A percentile compares a stretch with the other conserved stretches of the same genome.
Evolutionary conservation across 2,113 vertebrate genomes (phyloP).

Genomic region (Ammodytes marinus): DNA sequence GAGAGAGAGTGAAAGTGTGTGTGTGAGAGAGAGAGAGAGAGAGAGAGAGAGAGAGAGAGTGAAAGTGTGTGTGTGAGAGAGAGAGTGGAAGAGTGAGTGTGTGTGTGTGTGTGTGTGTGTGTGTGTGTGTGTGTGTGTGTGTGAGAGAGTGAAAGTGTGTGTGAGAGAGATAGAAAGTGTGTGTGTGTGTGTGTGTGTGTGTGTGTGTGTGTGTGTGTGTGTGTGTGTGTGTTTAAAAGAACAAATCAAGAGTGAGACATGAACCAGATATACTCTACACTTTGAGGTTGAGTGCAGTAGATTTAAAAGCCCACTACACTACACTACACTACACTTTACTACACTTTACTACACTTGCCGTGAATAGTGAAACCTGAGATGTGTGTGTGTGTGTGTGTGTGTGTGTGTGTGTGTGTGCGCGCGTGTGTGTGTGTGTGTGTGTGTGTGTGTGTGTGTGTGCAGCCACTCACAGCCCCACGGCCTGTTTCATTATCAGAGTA

Average conservation of each 20-base stretch:
- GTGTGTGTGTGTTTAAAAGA: slow-evolving; percentile 25
- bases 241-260: slow-evolving; percentile 26
- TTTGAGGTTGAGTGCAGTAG: slow-evolving; percentile 40
- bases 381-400: background rate
- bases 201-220: slow-evolving; percentile 32
- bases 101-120: too few relatives aligned
- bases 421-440: too few relatives aligned
- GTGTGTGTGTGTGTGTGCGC: too few relatives aligned
- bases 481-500: background rate
- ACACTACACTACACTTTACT: slow-evolving; percentile 37
- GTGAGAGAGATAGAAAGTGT: too few relatives aligned
- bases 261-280: slow-evolving; percentile 29
- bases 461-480: slow-evolving; percentile 7
- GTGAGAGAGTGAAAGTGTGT: too few relatives aligned
- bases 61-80: too few relatives aligned
- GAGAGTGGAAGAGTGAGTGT: too few relatives aligned
- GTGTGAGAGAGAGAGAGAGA: too few relatives aligned
- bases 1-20: too few relatives aligned
- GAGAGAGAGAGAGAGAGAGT: too few relatives aligned
- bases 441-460: background rate
- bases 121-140: too few relatives aligned
- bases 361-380: slow-evolving; percentile 26
- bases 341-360: slow-evolving; percentile 39
- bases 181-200: slow-evolving; percentile 15
- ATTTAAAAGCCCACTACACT: slow-evolving; percentile 9